phyloP scores from a whole-genome alignment of 2,113 vertebrate species.

The Dipodomys merriami region DNA sequence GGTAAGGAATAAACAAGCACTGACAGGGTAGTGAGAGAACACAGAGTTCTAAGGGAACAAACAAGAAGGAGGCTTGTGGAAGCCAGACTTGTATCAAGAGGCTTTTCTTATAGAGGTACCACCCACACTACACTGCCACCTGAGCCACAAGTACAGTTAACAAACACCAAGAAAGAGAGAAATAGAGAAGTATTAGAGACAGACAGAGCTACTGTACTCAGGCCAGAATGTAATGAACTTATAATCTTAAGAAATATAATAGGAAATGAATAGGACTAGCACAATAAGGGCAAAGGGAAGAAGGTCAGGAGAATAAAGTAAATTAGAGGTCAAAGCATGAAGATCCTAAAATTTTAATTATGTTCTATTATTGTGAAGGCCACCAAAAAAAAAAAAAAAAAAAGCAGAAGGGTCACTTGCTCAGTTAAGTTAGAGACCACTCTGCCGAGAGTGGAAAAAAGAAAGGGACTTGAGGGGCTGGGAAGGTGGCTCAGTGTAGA shows the following conservation, averaged over 20 bases:
- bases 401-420: background rate
- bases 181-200: background rate
- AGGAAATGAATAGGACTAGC: background rate
- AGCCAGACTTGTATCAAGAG: background rate
- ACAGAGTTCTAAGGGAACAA: background rate
- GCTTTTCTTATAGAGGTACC: background rate
- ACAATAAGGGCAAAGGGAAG: background rate
- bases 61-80: background rate
- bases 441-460: too few relatives aligned
- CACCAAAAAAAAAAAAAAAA: slow-evolving; percentile 22
- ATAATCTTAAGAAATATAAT: background rate
- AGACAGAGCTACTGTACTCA: slow-evolving; percentile 4
- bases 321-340: background rate
- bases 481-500: too few relatives aligned
- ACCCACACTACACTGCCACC: background rate
- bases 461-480: too few relatives aligned
- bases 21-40: background rate
- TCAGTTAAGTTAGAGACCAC: background rate
- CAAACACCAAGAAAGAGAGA: background rate
- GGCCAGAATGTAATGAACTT: background rate
- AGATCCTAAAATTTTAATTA: slow-evolving; percentile 20
- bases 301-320: background rate
- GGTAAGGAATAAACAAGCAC: slow-evolving; percentile 35
- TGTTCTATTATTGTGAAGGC: slow-evolving; percentile 23
- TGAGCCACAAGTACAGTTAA: background rate